These are phyloP conservation scores for Poeciliopsis turneri DNA, from an alignment of 2,797 vertebrate genomes.

Conservation along the genomic window DNA sequence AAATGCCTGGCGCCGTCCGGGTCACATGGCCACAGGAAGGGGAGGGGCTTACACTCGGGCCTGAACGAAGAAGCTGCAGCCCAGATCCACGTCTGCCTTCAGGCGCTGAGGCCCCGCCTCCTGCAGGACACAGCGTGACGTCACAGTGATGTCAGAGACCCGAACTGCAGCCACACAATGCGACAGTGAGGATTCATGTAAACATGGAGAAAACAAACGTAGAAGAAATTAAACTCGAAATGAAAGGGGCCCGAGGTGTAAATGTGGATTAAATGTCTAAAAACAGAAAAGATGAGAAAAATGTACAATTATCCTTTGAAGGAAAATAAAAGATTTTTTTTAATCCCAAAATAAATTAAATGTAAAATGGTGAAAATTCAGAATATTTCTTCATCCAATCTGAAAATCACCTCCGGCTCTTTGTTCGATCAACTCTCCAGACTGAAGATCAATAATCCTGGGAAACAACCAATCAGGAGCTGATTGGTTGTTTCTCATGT, in stretches of 20 bases:
- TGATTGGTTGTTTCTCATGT: not conserved
- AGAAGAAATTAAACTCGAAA: not conserved
- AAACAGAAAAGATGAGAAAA: not conserved
- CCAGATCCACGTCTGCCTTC: slow-evolving; percentile 88
- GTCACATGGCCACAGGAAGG: not conserved
- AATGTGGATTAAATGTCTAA: not conserved
- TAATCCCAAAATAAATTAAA: not conserved
- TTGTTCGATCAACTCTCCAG: no score
- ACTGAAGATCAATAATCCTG: not conserved
- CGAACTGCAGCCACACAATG: no score
- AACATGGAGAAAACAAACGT: not conserved
- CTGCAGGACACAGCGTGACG: slow-evolving; percentile 59
- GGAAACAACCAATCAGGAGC: not conserved
- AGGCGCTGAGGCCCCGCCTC: slow-evolving; percentile 78
- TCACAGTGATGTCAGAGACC: not conserved
- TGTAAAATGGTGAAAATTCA: not conserved
- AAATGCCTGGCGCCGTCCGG: no score
- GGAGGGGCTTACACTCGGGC: slow-evolving; percentile 86
- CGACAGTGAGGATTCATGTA: not conserved
- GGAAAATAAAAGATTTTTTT: not conserved
- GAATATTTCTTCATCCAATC: not conserved
- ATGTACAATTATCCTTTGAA: not conserved
- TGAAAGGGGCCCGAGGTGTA: not conserved
- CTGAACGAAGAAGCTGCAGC: slow-evolving; percentile 90
- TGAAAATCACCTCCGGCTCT: not conserved